Conservation (phyloP, 2,797 vertebrate genomes). For the Macroramphosus scolopax region DNA sequence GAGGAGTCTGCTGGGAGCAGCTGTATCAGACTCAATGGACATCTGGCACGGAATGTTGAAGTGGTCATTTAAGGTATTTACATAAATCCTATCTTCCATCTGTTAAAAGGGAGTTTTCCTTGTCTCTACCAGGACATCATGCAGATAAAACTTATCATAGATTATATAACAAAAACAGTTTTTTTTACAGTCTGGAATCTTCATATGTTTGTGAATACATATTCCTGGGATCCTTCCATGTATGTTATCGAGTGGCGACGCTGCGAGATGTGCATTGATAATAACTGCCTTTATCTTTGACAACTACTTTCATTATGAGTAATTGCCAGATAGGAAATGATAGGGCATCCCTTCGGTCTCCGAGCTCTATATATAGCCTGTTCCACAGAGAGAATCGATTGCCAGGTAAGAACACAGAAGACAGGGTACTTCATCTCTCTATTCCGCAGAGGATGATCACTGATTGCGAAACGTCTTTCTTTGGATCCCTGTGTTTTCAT, state of each 20-base stretch:
- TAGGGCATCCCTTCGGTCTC: constrained; percentile 79
- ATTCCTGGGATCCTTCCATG: constrained; percentile 52
- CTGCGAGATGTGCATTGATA: constrained; percentile 77
- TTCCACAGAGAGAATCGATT: constrained; percentile 92
- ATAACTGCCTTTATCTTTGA: constrained; percentile 83
- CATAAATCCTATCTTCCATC: constrained; percentile 50
- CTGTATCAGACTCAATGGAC: constrained; percentile 41
- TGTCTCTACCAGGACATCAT: constrained; percentile 20
- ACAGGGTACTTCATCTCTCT: constrained; percentile 56
- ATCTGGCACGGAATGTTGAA: constrained; percentile 52
- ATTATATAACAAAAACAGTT: too few species aligned
- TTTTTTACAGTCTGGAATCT: too few species aligned
- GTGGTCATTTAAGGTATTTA: constrained; percentile 58
- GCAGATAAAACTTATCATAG: too few species aligned
- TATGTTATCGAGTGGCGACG: constrained; percentile 74
- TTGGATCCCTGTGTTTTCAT: constrained; percentile 15
- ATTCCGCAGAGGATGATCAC: constrained; percentile 43
- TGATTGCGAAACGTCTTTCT: too few species aligned
- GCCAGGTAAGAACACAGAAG: constrained; percentile 81
- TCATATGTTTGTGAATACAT: too few species aligned
- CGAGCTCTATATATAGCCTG: constrained; percentile 85
- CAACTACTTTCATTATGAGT: constrained; percentile 87
- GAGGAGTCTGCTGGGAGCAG: constrained; percentile 47
- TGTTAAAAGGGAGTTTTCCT: constrained; percentile 24
- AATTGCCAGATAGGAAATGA: constrained; percentile 85